Conservation (phyloP, 2,797 vertebrate genomes). For the Notolabrus celidotus region DNA sequence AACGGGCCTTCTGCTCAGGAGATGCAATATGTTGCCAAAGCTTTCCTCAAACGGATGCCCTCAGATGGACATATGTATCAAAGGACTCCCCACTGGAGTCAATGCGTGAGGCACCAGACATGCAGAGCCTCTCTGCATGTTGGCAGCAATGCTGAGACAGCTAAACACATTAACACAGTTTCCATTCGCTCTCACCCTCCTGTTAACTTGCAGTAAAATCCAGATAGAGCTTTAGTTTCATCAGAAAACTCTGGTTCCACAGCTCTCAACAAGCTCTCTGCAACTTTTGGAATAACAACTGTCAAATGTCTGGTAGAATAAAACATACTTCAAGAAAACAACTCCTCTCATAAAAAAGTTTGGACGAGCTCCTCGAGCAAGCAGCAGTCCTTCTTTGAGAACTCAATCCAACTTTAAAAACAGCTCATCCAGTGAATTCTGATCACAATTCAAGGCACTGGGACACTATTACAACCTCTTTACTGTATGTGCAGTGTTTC, state of each 20-base stretch:
- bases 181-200: slow-evolving; percentile 12
- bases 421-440: slow-evolving; percentile 19
- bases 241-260: not conserved
- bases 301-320: not conserved
- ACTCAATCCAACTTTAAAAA: slow-evolving; percentile 19
- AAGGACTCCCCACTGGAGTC: slow-evolving; percentile 4
- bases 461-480: slow-evolving; percentile 14
- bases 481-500: not conserved
- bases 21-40: slow-evolving; percentile 11
- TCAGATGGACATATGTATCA: slow-evolving; percentile 28
- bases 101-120: slow-evolving; percentile 11
- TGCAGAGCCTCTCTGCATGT: slow-evolving; percentile 30
- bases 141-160: slow-evolving; percentile 20
- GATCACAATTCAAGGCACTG: slow-evolving; percentile 17
- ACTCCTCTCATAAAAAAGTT: not conserved
- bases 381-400: slow-evolving; percentile 16
- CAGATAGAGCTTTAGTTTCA: not conserved
- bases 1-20: slow-evolving; percentile 39
- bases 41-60: slow-evolving; percentile 4
- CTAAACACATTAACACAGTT: slow-evolving; percentile 28
- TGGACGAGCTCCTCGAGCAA: slow-evolving; percentile 1
- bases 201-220: slow-evolving; percentile 10
- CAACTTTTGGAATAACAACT: not conserved
- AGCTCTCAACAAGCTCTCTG: not conserved
- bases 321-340: slow-evolving; percentile 1